A percentile compares a stretch with the other conserved stretches of the same genome.
These are phyloP conservation scores for Andrena bicolor DNA, from an alignment of 2,888 invertebrate genomes.

Conservation along the genomic window DNA sequence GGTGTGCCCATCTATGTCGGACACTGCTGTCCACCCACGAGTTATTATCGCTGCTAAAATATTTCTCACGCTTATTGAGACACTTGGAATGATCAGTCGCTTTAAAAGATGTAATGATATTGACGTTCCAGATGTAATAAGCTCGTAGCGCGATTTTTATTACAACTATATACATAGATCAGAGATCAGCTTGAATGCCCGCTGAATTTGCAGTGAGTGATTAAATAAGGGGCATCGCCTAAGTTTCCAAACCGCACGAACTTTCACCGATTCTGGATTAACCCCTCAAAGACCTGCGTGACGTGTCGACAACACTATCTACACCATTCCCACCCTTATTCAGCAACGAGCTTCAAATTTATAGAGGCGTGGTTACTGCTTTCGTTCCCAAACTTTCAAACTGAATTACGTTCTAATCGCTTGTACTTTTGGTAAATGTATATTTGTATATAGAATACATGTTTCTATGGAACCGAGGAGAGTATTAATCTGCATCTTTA, in stretches of 20 bases:
- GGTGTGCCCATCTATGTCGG: not conserved
- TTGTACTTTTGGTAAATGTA: not conserved
- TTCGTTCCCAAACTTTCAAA: not conserved
- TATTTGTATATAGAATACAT: too few relatives aligned
- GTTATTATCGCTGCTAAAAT: not conserved
- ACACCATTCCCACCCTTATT: constrained; percentile 16
- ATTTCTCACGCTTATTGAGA: not conserved
- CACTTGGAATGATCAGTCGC: too few relatives aligned
- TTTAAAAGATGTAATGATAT: too few relatives aligned
- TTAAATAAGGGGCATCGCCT: constrained; percentile 1
- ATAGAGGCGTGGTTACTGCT: constrained; percentile 16
- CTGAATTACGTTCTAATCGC: constrained; percentile 18
- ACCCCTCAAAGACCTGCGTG: constrained; percentile 13
- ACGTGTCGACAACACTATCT: not conserved
- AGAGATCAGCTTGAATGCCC: not conserved
- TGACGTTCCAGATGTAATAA: too few relatives aligned
- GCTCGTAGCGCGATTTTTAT: too few relatives aligned
- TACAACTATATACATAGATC: not conserved
- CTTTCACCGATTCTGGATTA: constrained; percentile 34
- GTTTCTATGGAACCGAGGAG: too few relatives aligned
- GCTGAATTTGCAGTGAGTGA: not conserved
- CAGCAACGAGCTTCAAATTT: constrained; percentile 20
- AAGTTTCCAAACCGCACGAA: constrained; percentile 7
- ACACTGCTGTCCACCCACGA: constrained; percentile 14
- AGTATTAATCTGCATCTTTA: too few relatives aligned